These are phyloP conservation scores for Centropus bengalensis DNA, from an alignment of 2,113 vertebrate species.

Conservation along the genomic window DNA sequence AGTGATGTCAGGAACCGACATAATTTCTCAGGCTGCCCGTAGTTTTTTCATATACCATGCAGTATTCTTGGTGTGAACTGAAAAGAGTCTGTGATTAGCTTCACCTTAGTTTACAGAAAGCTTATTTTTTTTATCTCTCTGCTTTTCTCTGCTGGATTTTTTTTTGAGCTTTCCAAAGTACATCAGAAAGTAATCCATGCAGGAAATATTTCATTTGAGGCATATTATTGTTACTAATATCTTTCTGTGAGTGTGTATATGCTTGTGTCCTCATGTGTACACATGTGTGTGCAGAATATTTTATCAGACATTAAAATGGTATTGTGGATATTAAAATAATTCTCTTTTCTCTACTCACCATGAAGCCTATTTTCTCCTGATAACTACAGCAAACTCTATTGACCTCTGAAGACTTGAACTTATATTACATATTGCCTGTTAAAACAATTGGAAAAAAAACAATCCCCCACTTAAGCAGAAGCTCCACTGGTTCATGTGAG, in stretches of 20 bases:
- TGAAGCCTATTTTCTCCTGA: slow-evolving; percentile 9
- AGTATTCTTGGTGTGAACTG: background rate
- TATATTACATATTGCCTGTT: background rate
- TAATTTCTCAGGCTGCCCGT: background rate
- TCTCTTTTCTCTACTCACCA: background rate
- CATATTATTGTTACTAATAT: background rate
- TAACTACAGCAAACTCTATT: slow-evolving; percentile 8
- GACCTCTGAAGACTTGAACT: slow-evolving; percentile 4
- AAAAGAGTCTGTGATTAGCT: background rate
- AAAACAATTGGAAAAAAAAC: background rate
- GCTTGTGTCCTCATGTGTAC: background rate
- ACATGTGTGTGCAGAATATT: background rate
- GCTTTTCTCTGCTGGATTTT: background rate
- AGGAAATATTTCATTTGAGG: background rate
- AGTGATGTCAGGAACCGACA: background rate
- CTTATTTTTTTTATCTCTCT: background rate
- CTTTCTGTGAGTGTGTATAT: background rate
- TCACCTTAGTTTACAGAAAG: background rate
- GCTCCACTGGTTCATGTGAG: background rate
- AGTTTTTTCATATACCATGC: background rate
- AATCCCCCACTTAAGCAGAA: background rate
- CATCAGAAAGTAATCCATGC: background rate
- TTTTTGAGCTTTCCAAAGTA: background rate
- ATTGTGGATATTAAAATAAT: background rate
- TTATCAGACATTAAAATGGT: background rate